These are phyloP conservation scores for Rhogogaster chlorosoma DNA, from an alignment of 2,888 invertebrate species.

Conservation along the genomic window DNA sequence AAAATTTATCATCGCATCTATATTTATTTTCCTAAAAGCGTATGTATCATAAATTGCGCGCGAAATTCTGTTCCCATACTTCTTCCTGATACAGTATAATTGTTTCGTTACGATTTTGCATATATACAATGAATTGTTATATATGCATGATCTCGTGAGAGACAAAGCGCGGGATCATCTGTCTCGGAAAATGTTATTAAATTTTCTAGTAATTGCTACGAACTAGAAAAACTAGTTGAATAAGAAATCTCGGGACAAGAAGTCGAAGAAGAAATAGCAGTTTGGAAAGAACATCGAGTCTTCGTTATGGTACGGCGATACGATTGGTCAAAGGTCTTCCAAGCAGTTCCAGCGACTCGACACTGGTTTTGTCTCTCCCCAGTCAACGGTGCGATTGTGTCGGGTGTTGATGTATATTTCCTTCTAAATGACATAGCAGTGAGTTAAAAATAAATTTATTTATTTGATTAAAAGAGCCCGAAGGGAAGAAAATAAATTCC, in stretches of 20 bases:
- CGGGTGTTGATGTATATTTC: constrained; percentile 38
- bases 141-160: neutral
- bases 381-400: constrained; percentile 45
- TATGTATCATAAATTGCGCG: neutral
- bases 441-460: constrained; percentile 6
- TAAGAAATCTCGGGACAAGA: neutral
- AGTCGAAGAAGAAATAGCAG: constrained; percentile 1
- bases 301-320: constrained; percentile 29
- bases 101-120: neutral
- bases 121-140: neutral
- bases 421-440: constrained; percentile 10
- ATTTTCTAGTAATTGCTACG: neutral
- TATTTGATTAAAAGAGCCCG: neutral
- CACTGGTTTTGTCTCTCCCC: constrained; percentile 46
- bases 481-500: neutral
- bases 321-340: constrained; percentile 50
- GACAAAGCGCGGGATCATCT: neutral
- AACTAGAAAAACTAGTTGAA: neutral
- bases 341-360: constrained; percentile 33
- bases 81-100: neutral
- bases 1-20: neutral
- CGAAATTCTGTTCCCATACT: neutral
- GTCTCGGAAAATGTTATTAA: neutral
- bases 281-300: constrained; percentile 33
- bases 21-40: neutral